Evolutionary conservation across 2,888 invertebrate species (phyloP).

Genomic region (Rhimphoctona megacephalus): DNA sequence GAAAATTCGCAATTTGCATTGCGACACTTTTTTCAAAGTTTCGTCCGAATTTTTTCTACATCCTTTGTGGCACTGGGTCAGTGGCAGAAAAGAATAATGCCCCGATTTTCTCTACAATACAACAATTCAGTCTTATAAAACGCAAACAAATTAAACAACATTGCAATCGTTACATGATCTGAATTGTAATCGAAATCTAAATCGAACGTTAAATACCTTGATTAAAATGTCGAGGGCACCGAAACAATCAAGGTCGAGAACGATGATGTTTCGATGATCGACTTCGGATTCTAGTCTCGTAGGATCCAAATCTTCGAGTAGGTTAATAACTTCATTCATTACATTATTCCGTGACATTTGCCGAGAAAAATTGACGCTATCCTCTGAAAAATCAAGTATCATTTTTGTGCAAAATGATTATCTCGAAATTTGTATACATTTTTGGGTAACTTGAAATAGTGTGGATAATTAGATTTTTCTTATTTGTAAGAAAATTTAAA

Average conservation of each 20-base stretch:
- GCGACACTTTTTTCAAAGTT: too few species aligned
- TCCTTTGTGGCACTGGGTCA: too few species aligned
- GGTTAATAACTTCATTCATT: slow-evolving; percentile 66
- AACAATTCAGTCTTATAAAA: too few species aligned
- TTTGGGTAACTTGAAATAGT: background rate
- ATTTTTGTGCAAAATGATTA: background rate
- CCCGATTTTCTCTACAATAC: too few species aligned
- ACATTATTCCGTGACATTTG: slow-evolving; percentile 73
- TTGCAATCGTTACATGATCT: background rate
- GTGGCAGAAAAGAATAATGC: too few species aligned
- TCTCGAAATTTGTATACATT: background rate
- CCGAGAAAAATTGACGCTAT: slow-evolving; percentile 71
- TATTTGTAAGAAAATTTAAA: too few species aligned
- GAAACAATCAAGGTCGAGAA: slow-evolving; percentile 77
- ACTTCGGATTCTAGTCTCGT: slow-evolving; percentile 28
- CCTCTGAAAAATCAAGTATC: slow-evolving; percentile 68
- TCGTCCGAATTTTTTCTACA: too few species aligned
- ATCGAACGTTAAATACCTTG: slow-evolving; percentile 70
- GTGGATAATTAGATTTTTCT: too few species aligned
- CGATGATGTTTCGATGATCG: slow-evolving; percentile 71
- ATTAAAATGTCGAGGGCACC: slow-evolving; percentile 71
- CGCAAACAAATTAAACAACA: background rate
- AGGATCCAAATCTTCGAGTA: slow-evolving; percentile 64
- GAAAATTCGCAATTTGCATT: too few species aligned
- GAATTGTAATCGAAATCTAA: background rate